Base-by-base conservation (phyloP, 2,113 vertebrate genomes). In the Riparia riparia region DNA sequence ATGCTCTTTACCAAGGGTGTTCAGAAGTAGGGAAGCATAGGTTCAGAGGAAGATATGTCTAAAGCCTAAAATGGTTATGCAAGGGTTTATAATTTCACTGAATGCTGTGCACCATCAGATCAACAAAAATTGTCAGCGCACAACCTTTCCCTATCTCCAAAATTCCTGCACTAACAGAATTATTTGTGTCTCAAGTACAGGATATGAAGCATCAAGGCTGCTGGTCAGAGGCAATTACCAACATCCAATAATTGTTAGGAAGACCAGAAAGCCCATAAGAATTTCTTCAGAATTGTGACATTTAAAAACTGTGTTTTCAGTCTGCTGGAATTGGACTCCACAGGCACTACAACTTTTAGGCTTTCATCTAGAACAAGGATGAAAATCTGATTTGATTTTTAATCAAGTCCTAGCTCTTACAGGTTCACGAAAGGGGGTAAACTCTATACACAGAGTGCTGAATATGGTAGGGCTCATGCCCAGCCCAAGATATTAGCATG, bases 351-450 rank as follows among this genome's bases (percentile, higher is more conserved):
- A 47, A 26, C 17, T 91, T 64, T 72, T 18, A 47, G 37, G 10
- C 18, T 63, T 96, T 85, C 22, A 34, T 76, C 15, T 64, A 88
- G 57, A 89, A 53, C 24, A 77, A 73, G 26, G 26, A 56, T 42
- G 17, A 79, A 87, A 88, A 82, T 16, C 9, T 47, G 32, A 53
- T 57, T 71, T 71, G 31, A 54, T 72, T 87, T 9, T 7, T 1
- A 7, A 6, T 47, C 44, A 31, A 81, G 6, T 45, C 0, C 2
- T 25, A 74, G 34, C 11, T 58, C 32, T 69, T 65, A 50, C 5
- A 70, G 26, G 57, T 78, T 65, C 28, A 45, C 0, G 0, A 19
- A 31, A 95, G 16, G 2, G 3, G 4, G 14, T 51, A 61, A 86
- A 53, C 7, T 53, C 13, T 39, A 57, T 41, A 19, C 5, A 68